Conservation (phyloP, 1,140 invertebrate species). For the Danaus melanippus region DNA sequence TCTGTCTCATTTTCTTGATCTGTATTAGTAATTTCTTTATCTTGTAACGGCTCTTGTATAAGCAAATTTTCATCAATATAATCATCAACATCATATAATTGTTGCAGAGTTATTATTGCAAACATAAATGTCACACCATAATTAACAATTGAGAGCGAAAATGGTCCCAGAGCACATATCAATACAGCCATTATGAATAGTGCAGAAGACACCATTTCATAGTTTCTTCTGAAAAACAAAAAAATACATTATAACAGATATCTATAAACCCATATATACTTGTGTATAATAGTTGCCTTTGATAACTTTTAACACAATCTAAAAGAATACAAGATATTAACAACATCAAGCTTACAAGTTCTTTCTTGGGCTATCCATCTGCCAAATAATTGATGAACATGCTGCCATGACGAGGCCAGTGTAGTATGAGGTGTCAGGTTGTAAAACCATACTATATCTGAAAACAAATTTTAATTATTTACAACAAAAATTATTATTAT, state of each 20-base stretch:
- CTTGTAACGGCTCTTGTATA: conserved; percentile 10
- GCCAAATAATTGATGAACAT: conserved; percentile 69
- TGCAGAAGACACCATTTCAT: conserved; percentile 61
- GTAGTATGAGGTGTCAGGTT: conserved; percentile 69
- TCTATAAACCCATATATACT: too few species aligned
- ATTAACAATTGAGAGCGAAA: conserved; percentile 73
- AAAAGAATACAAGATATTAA: too few species aligned
- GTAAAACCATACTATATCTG: conserved; percentile 68
- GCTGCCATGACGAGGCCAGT: conserved; percentile 65
- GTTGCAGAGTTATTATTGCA: conserved; percentile 71
- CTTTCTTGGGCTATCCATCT: conserved; percentile 66
- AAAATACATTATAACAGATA: too few species aligned
- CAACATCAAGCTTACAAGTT: conserved; percentile 52
- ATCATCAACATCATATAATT: conserved; percentile 49
- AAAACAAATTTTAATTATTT: conserved; percentile 28
- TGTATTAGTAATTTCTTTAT: conserved; percentile 4
- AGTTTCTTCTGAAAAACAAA: conserved; percentile 64
- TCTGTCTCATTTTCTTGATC: neutral
- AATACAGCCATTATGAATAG: conserved; percentile 68
- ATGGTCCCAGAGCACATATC: conserved; percentile 70
- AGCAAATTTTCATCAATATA: conserved; percentile 1
- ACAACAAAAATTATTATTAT: neutral
- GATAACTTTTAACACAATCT: too few species aligned
- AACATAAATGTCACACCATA: conserved; percentile 72
- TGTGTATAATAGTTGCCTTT: too few species aligned